Evolutionary conservation across 2,113 vertebrate species (phyloP).

Genomic region (Lophotis ruficrista): DNA sequence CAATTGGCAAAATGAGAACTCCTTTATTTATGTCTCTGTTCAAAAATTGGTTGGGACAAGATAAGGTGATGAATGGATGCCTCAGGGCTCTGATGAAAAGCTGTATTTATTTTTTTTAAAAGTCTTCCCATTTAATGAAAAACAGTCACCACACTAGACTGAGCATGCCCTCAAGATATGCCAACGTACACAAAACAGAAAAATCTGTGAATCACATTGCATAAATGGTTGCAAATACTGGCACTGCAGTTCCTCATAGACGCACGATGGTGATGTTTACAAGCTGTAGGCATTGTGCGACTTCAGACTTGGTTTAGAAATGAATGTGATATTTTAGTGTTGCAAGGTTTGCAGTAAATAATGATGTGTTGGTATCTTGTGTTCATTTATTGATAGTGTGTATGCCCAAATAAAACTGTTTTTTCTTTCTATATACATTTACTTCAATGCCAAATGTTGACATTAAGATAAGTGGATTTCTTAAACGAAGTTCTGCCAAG

Average conservation of each 20-base stretch:
- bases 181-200: conserved; percentile 31
- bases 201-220: conserved; percentile 8
- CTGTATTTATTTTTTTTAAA: background rate
- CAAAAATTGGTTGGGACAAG: conserved; percentile 29
- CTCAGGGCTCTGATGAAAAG: conserved; percentile 51
- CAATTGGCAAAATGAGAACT: background rate
- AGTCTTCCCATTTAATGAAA: conserved; percentile 45
- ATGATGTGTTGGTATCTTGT: background rate
- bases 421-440: background rate
- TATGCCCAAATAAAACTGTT: background rate
- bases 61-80: conserved; percentile 30
- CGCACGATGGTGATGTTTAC: background rate
- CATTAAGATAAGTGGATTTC: background rate
- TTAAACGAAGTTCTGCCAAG: background rate
- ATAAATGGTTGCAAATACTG: conserved; percentile 1
- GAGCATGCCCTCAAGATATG: conserved; percentile 28
- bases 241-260: background rate
- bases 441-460: background rate
- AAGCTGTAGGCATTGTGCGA: background rate
- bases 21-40: background rate
- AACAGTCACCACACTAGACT: conserved; percentile 31
- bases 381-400: background rate
- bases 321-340: background rate
- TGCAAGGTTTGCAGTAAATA: background rate
- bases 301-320: background rate